phyloP scores from a whole-genome alignment of 1,140 invertebrate species.

The Hestina assimilis region DNA sequence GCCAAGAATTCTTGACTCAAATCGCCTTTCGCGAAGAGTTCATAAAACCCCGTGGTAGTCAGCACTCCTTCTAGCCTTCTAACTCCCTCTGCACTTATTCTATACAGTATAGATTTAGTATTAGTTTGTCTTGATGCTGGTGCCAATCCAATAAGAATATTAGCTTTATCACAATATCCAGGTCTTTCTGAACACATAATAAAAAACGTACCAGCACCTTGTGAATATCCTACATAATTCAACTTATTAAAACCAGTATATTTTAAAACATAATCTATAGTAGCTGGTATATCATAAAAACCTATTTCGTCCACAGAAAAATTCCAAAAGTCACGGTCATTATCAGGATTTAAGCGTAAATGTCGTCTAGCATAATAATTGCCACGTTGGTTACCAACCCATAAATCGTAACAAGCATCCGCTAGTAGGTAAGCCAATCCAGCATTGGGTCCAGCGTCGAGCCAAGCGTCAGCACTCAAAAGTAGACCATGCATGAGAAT shows the following conservation, averaged over 20 bases:
- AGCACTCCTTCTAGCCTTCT: slow-evolving; percentile 27
- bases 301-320: slow-evolving; percentile 85
- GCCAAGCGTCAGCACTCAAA: slow-evolving; percentile 82
- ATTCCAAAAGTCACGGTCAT: slow-evolving; percentile 73
- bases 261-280: slow-evolving; percentile 82
- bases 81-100: slow-evolving; percentile 16
- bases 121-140: slow-evolving; percentile 36
- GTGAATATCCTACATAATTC: slow-evolving; percentile 81
- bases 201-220: slow-evolving; percentile 74
- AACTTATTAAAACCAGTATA: slow-evolving; percentile 74
- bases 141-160: slow-evolving; percentile 45
- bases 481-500: slow-evolving; percentile 82
- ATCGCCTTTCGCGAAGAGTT: slow-evolving; percentile 41
- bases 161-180: slow-evolving; percentile 54
- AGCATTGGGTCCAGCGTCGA: slow-evolving; percentile 81
- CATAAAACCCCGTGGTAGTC: slow-evolving; percentile 24
- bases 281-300: slow-evolving; percentile 84
- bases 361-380: slow-evolving; percentile 82
- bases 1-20: slow-evolving; percentile 38
- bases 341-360: slow-evolving; percentile 73
- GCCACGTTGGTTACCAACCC: slow-evolving; percentile 85
- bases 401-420: slow-evolving; percentile 88
- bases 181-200: slow-evolving; percentile 63
- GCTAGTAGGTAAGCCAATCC: slow-evolving; percentile 82
- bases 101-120: slow-evolving; percentile 41